Evolutionary conservation across 2,113 vertebrate genomes (phyloP), one percentile per base, ranked within the genome.

Genomic region (Malaclemys terrapin): DNA sequence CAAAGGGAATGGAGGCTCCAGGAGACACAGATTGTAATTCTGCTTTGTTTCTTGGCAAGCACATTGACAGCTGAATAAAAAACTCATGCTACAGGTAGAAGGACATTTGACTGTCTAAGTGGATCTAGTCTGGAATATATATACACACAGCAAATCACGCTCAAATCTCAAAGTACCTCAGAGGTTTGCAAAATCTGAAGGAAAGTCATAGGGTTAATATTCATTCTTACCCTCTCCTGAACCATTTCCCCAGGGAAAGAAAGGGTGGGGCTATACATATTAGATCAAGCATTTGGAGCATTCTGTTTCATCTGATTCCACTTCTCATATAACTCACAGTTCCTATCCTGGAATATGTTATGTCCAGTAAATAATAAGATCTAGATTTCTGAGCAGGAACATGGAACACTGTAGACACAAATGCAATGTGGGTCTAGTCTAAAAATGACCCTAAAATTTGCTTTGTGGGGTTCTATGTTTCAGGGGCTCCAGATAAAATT

Each of bases 401-500:
- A 72, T 38, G 65, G 65, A 10, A 38, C 8, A 65, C 25, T 25
- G 2, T 85, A 91, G 35, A 2, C 8, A 87, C 92, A 96, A 62
- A 2, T 4, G 1, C 22, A 54, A 3, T 20, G 65, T n/a, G 27
- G 11, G 94, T 69, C 80, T 90, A 19, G 50, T 94, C 47, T 82
- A 72, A 95, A 93, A 90, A 85, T 2, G 0, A 20, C 27, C 81
- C 82, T 89, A 93, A 97, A 87, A 91, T 91, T 78, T 85, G 20
- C 6, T 6, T 94, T 93, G 56, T 85, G n/a, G 91, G 75, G 5
- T 11, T 93, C 57, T 79, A 50, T n/a, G 11, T 88, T 80, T 47
- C 17, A n/a, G 82, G 45, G 96, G 53, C 24, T 42, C 19, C 47
- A 91, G 57, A 65, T 12, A 87, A 88, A 94, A 53, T 59, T 93